phyloP scores from a whole-genome alignment of 2,797 vertebrate genomes.

The Poeciliopsis presidionis region DNA sequence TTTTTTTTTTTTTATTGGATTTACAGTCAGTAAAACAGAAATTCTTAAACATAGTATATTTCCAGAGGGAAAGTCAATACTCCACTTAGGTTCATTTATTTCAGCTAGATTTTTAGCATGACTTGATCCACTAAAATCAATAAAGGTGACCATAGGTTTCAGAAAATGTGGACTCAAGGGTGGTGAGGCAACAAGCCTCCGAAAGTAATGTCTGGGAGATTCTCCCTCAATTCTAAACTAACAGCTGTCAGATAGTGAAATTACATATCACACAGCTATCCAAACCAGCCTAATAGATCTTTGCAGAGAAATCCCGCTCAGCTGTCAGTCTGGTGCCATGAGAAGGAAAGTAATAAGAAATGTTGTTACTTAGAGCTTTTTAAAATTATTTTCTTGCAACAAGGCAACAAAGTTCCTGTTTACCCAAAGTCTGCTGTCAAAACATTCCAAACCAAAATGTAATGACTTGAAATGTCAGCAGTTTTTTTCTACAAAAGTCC shows the following conservation, averaged over 20 bases:
- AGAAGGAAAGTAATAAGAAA: conserved; percentile 37
- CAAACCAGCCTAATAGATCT: conserved; percentile 45
- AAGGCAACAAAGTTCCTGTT: conserved; percentile 19
- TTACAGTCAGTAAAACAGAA: conserved; percentile 40
- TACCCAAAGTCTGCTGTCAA: conserved; percentile 27
- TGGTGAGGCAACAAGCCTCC: conserved; percentile 28
- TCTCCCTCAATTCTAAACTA: conserved; percentile 50
- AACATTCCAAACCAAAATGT: conserved; percentile 30
- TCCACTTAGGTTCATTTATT: conserved; percentile 55
- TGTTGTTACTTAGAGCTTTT: conserved; percentile 23
- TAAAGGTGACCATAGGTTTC: conserved; percentile 40
- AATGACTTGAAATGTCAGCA: conserved; percentile 50
- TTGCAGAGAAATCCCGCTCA: conserved; percentile 35
- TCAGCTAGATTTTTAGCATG: conserved; percentile 35
- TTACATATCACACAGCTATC: conserved; percentile 50
- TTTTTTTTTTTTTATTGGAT: conserved; percentile 2
- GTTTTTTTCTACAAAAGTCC: conserved; percentile 13
- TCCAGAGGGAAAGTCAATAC: conserved; percentile 50
- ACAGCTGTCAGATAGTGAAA: conserved; percentile 53
- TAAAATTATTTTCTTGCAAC: conserved; percentile 17
- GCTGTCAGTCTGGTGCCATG: conserved; percentile 27
- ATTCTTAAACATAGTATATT: conserved; percentile 20
- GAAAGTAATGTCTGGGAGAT: conserved; percentile 45
- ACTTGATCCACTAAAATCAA: conserved; percentile 61
- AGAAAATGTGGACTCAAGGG: conserved; percentile 54